Percentiles rank a stretch among this genome's conserved stretches.
phyloP scores from a whole-genome alignment of 2,888 invertebrate species.

The Zhengitettix transpicula region DNA sequence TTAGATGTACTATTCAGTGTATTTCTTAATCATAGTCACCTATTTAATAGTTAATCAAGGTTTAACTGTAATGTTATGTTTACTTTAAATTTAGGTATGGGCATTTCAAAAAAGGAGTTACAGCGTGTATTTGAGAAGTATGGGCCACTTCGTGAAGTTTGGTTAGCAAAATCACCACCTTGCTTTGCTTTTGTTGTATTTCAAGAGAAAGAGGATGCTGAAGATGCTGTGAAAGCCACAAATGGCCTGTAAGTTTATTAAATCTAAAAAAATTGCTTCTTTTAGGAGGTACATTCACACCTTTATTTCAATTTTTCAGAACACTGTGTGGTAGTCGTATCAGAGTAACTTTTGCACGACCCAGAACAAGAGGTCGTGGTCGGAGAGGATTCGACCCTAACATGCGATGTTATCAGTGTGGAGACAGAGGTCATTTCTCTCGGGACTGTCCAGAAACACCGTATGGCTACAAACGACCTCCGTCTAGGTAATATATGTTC shows the following conservation, averaged over 20 bases:
- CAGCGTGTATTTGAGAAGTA: constrained; percentile 35
- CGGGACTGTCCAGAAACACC: constrained; percentile 32
- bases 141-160: constrained; percentile 35
- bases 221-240: constrained; percentile 27
- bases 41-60: no score
- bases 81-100: constrained; percentile 21
- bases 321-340: constrained; percentile 33
- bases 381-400: constrained; percentile 34
- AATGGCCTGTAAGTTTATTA: constrained; percentile 30
- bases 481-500: constrained; percentile 10
- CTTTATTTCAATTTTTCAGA: constrained; percentile 15
- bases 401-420: constrained; percentile 39
- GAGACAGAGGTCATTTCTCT: constrained; percentile 38
- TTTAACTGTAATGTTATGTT: no score
- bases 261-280: neutral
- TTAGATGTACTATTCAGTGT: no score
- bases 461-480: constrained; percentile 18
- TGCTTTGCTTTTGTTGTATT: constrained; percentile 43
- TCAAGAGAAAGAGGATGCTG: constrained; percentile 34
- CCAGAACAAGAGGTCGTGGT: constrained; percentile 30
- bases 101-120: constrained; percentile 32
- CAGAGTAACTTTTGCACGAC: constrained; percentile 35
- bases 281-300: neutral
- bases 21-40: no score
- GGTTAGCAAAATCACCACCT: constrained; percentile 39